phyloP scores from a whole-genome alignment of 2,888 invertebrate genomes.

The Spilosoma lubricipeda region DNA sequence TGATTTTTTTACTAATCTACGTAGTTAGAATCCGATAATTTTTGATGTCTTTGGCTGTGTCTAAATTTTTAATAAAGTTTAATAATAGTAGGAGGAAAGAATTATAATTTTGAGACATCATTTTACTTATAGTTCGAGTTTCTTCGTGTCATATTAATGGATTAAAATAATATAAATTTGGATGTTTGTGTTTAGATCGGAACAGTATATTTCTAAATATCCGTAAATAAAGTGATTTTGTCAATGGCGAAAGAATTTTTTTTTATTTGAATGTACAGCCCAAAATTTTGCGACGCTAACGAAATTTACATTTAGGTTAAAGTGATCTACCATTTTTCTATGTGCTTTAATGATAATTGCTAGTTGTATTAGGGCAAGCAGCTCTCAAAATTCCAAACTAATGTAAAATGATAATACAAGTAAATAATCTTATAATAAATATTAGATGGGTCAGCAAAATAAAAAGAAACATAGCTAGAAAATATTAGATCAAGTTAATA shows the following conservation, averaged over 20 bases:
- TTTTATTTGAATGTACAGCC: constrained; percentile 60
- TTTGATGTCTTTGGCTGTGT: constrained; percentile 86
- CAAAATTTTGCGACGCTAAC: constrained; percentile 78
- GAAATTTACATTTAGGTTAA: constrained; percentile 40
- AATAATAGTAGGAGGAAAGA: constrained; percentile 66
- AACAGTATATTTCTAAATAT: constrained; percentile 78
- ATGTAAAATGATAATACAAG: too few relatives aligned
- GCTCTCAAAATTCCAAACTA: not conserved
- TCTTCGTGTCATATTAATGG: constrained; percentile 73
- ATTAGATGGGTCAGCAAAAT: not conserved
- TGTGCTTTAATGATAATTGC: constrained; percentile 47
- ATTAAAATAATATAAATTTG: constrained; percentile 71
- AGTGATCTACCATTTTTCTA: constrained; percentile 81
- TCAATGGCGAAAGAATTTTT: constrained; percentile 72
- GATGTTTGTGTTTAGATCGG: constrained; percentile 83
- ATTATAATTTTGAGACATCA: constrained; percentile 81
- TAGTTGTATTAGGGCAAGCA: not conserved
- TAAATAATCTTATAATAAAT: not conserved
- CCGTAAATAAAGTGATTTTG: constrained; percentile 83
- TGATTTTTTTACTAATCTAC: constrained; percentile 73
- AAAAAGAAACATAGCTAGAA: not conserved
- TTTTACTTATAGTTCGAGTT: constrained; percentile 76
- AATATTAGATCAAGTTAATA: not conserved
- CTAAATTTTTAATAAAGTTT: constrained; percentile 79
- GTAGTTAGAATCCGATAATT: constrained; percentile 81